Base-by-base conservation (phyloP, 2,888 invertebrate genomes). In the Monoplex corrugatus region DNA sequence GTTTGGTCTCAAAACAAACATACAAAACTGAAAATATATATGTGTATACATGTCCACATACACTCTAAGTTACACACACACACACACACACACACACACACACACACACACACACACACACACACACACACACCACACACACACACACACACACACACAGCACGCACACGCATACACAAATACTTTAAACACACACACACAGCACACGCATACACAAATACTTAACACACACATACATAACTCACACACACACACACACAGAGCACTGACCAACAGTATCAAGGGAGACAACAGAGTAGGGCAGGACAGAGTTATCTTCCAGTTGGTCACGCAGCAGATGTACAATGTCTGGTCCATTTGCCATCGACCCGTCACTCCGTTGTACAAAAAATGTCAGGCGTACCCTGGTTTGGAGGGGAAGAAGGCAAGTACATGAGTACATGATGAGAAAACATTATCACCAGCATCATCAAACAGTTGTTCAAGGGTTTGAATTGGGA, bases 261-360 rank as follows among this genome's bases (percentile, higher is more conserved):
- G 19, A 72, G 28, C 23, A 93, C 94, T 94, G 92, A 96, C 96
- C 94, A 57, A 97, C 97, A 1, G 98, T 98, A 94, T 98, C 98
- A 89, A 98, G 97, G 92, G 97, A 97, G 43, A 97, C 97, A 63
- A 98, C 97, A n/a, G 97, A 97, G 91, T 97, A 97, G 95, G 97
- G 97, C 78, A 98, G 96, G 28, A 98, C 97, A n/a, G 97, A 97
- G 95, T 98, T 98, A 89, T 97, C 97, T 91, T 97, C 96, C 32
- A 98, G 96, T 94, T 98, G 97, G 92, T 97, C 97, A 92, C 97
- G 97, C 43, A 98, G 96, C 90, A 97, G 96, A 35, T 96, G 96
- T 10, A 96, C 93, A 2, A 92, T 92, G 28, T 93, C 91, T 2
- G 91, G 84, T 3, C 94, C 94, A 86, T 87, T 92, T 80, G 96